Conservation (phyloP, 2,888 invertebrate genomes). For the Tenthredo mesomela region DNA sequence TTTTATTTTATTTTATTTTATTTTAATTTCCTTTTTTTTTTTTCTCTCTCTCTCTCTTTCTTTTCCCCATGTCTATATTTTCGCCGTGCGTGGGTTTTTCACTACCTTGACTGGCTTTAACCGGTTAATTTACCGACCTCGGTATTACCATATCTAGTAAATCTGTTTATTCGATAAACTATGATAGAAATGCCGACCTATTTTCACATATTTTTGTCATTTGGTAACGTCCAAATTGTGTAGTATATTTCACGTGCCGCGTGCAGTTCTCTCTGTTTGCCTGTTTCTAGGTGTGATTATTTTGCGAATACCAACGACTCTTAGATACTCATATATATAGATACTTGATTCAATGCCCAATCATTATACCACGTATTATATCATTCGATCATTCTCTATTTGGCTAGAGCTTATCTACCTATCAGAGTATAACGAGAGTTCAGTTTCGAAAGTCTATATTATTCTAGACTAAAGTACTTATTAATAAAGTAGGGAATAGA, state of each 20-base stretch:
- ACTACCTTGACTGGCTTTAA: constrained; percentile 63
- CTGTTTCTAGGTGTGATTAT: constrained; percentile 38
- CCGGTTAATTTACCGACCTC: constrained; percentile 65
- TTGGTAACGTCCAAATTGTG: constrained; percentile 11
- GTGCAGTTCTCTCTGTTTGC: constrained; percentile 46
- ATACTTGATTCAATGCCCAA: neutral
- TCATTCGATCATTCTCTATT: constrained; percentile 30
- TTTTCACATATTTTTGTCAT: constrained; percentile 20
- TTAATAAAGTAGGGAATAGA: constrained; percentile 43
- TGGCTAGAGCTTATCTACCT: constrained; percentile 11
- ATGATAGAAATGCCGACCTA: neutral
- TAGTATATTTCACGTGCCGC: constrained; percentile 37
- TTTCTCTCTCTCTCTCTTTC: too few relatives aligned
- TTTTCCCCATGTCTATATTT: constrained; percentile 48
- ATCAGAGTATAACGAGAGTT: constrained; percentile 46
- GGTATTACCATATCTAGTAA: constrained; percentile 67
- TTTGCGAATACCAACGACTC: constrained; percentile 18
- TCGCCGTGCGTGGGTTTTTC: constrained; percentile 49
- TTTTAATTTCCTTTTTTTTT: neutral
- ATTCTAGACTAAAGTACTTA: constrained; percentile 29
- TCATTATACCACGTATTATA: neutral
- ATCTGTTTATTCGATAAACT: constrained; percentile 53
- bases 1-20: constrained; percentile 24
- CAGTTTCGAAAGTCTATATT: constrained; percentile 40
- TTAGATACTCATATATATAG: neutral